Base-by-base conservation (phyloP, 2,888 invertebrate species). In the Pediacus dermestoides region DNA sequence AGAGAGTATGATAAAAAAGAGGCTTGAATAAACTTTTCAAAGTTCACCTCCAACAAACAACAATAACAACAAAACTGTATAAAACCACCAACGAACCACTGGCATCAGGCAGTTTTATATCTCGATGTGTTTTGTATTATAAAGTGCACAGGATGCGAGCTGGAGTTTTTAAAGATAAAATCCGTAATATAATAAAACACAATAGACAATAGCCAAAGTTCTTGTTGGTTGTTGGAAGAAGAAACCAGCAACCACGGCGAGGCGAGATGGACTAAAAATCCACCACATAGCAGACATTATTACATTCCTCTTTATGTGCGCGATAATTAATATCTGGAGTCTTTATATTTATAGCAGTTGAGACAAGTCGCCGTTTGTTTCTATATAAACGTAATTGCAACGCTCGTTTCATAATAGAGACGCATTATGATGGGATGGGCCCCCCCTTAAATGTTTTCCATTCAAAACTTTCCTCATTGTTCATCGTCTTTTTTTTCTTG, bases 331-430 rank as follows among this genome's bases (percentile, higher is more conserved):
- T 30, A 30, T 13, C 30, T 12, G 27, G n/a, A 8, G 7, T 11
- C 23, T 7, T 27, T 25, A 40, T 45, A 45, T 45, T 45, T 42
- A 30, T 30, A 12, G 13, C 30, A 30, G 30, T 30, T 30, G 4
- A n/a, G 6, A 8, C 9, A 30, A 30, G 52, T 48, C 46, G 48
- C 44, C 53, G 45, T 53, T 54, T 53, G 48, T 54, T 53, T 52
- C 48, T 50, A 47, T 50, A 46, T 43, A 42, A 42, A 41, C n/a
- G 39, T 46, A 54, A 54, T 50, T 42, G 48, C 42, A 25, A 28
- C 27, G 34, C 27, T 34, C 35, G 34, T 34, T 18, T 37, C 37
- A 42, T 49, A 49, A 54, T 47, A 46, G 45, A 46, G 46, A 50
- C 47, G 45, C 44, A 50, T 48, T 51, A 50, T 42, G 33, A n/a